Conservation (phyloP, 2,113 vertebrate species). For the Gobiocypris rarus region DNA sequence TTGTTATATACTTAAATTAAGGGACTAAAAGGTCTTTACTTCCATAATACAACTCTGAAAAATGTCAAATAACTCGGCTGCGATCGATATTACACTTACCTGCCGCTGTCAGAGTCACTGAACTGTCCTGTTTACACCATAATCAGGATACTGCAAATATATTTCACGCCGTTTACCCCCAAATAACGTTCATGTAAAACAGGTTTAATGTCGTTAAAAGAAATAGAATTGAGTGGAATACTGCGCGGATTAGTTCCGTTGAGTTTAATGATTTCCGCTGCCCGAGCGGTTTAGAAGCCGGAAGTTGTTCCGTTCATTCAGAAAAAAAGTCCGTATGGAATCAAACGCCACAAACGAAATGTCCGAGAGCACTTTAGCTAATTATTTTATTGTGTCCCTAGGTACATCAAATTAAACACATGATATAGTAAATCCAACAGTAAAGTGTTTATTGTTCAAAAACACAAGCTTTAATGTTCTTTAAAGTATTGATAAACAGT, state of each 20-base stretch:
- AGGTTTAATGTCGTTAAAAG: not conserved
- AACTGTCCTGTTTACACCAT: constrained; percentile 73
- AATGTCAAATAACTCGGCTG: not conserved
- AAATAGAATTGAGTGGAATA: not conserved
- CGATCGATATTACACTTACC: constrained; percentile 60
- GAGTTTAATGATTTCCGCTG: constrained; percentile 45
- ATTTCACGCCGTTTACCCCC: not conserved
- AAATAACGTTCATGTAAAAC: not conserved
- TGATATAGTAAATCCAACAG: not conserved
- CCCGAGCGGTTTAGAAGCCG: constrained; percentile 30
- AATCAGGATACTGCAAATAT: constrained; percentile 32
- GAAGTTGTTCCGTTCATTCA: constrained; percentile 28
- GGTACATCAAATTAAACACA: not conserved
- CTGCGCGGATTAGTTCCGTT: constrained; percentile 18
- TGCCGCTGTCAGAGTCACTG: constrained; percentile 62
- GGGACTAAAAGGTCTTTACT: not conserved
- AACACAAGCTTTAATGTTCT: not conserved
- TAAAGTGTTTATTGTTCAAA: not conserved
- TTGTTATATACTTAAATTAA: not conserved
- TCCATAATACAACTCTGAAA: not conserved
- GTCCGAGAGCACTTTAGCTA: not conserved
- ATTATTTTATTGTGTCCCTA: not conserved
- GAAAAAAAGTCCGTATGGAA: constrained; percentile 16
- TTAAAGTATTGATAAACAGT: not conserved
- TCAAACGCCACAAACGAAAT: not conserved